Conservation (phyloP, 2,888 invertebrate species). For the Lasioglossum malachurum region DNA sequence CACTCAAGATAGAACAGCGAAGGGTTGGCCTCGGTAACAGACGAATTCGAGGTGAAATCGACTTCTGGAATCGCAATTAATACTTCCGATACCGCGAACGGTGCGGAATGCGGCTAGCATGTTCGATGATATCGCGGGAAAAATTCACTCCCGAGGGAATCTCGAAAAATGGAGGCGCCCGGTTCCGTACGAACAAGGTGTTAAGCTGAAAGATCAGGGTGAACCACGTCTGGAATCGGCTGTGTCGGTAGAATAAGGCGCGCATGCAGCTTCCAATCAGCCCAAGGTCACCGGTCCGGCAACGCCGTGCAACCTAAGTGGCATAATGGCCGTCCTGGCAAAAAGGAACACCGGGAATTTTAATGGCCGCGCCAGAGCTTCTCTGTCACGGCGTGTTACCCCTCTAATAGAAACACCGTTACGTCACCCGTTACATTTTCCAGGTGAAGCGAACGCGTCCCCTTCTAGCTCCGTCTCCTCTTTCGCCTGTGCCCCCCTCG, state of each 20-base stretch:
- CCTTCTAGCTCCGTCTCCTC: background rate
- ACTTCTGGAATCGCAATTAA: background rate
- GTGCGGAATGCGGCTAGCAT: background rate
- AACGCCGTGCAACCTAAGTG: constrained; percentile 39
- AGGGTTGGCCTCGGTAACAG: no score
- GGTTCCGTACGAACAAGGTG: background rate
- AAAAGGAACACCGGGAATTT: constrained; percentile 60
- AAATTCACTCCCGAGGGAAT: background rate
- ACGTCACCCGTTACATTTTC: constrained; percentile 71
- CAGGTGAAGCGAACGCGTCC: constrained; percentile 37
- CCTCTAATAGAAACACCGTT: constrained; percentile 69
- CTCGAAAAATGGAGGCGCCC: background rate
- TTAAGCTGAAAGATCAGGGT: background rate
- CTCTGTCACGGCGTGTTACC: constrained; percentile 68
- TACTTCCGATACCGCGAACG: background rate
- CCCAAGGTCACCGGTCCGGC: constrained; percentile 41
- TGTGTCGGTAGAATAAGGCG: constrained; percentile 16
- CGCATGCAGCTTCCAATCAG: constrained; percentile 23
- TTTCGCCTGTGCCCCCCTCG: background rate
- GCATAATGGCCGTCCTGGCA: constrained; percentile 46
- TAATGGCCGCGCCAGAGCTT: constrained; percentile 58
- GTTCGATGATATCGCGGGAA: background rate
- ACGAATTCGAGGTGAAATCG: background rate
- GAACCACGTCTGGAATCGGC: constrained; percentile 3
- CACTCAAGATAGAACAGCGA: no score